These are phyloP conservation scores for Zele albiditarsus DNA, from an alignment of 2,888 invertebrate species.

Conservation along the genomic window DNA sequence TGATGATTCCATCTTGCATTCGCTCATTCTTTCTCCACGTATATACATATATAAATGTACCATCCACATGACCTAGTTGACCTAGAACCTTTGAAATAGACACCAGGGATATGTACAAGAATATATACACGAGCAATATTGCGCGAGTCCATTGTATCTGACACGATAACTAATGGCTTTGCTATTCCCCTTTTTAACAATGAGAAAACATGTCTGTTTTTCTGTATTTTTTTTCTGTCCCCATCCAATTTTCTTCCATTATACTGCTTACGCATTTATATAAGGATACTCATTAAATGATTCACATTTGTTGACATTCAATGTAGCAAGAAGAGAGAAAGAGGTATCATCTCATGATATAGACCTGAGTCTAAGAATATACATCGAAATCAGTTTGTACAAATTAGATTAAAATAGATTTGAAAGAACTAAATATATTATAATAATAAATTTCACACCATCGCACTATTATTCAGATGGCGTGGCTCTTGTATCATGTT, in stretches of 20 bases:
- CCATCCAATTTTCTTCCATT: neutral
- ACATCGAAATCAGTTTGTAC: neutral
- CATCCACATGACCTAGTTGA: slow-evolving; percentile 1
- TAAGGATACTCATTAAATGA: neutral
- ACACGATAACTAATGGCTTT: slow-evolving; percentile 50
- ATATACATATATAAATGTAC: slow-evolving; percentile 20
- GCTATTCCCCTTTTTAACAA: slow-evolving; percentile 39
- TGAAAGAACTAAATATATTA: slow-evolving; percentile 4
- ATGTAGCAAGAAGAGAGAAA: neutral
- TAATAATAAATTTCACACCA: slow-evolving; percentile 12
- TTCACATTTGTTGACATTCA: neutral
- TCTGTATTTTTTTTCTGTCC: neutral
- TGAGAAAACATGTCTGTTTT: slow-evolving; percentile 5
- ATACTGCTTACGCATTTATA: neutral
- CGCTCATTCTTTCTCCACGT: neutral
- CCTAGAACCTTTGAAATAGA: slow-evolving; percentile 1
- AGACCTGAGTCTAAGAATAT: no score
- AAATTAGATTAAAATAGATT: slow-evolving; percentile 22
- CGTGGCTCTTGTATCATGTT: slow-evolving; percentile 26
- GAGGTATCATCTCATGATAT: no score
- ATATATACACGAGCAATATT: slow-evolving; percentile 1
- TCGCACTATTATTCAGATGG: neutral
- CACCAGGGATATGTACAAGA: slow-evolving; percentile 1
- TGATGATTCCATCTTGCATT: slow-evolving; percentile 17
- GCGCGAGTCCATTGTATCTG: slow-evolving; percentile 42